Evolutionary conservation across 2,113 vertebrate species (phyloP), one percentile per base, ranked within the genome.

Genomic region (Fulmarus glacialis): DNA sequence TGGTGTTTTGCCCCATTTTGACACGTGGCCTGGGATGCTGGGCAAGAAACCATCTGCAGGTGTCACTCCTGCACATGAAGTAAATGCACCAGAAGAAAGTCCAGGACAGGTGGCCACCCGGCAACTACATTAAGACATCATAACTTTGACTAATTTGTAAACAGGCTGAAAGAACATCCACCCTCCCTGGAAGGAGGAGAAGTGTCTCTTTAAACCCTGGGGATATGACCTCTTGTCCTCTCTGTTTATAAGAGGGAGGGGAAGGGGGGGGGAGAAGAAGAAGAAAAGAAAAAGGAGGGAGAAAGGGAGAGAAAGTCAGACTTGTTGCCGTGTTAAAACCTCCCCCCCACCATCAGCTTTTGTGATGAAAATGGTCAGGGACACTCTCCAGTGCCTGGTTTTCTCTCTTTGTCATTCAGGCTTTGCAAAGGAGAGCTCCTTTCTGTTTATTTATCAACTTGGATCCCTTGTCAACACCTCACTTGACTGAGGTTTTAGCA

Each of bases 181-280:
- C 70, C 90, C 84, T 95, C 92, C 72, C 79, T 74, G 48, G 59
- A 64, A 95, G 89, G 81, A 64, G 90, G 64, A 96, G 72, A 93
- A 86, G 60, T 79, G 92, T 89, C 92, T 98, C 75, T 90, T 86
- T 26, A 96, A 82, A 87, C 92, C 96, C 96, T 27, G 92, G 96
- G 97, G 96, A 96, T 92, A 63, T 96, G 98, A 98, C 97, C 98
- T 97, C 93, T 96, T 97, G 97, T 97, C 97, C 97, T 96, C 89
- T 93, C 36, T 96, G 96, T 93, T 97, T 96, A 78, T 88, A 93
- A 78, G 68, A 91, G 58, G 73, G 87, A 89, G 50, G 64, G 34
- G 74, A 85, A 64, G 19, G n/a, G 17, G 2, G 15, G 12, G 2
- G 1, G 4, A 6, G 11, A 3, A 7, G 11, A 34, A 21, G 8